Conservation (phyloP, 2,888 invertebrate species). For the Caradrina clavipalpis region DNA sequence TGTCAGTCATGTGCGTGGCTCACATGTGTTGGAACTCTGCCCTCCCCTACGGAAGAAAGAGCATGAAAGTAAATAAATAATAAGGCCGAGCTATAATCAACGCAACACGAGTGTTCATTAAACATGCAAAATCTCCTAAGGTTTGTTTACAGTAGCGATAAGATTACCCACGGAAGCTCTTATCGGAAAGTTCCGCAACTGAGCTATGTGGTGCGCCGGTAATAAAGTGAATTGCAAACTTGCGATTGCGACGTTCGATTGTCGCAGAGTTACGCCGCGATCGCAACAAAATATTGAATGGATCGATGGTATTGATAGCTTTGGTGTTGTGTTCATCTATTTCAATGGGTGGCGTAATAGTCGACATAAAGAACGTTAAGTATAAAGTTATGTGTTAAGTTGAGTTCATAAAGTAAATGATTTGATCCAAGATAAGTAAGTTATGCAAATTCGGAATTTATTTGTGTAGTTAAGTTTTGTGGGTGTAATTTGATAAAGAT, state of each 20-base stretch:
- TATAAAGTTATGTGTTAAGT: slow-evolving; percentile 38
- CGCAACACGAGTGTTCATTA: slow-evolving; percentile 66
- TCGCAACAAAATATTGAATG: slow-evolving; percentile 59
- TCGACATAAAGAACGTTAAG: slow-evolving; percentile 23
- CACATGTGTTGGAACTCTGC: slow-evolving; percentile 27
- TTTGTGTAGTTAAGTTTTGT: neutral
- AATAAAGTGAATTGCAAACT: slow-evolving; percentile 57
- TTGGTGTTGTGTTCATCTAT: slow-evolving; percentile 37
- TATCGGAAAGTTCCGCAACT: slow-evolving; percentile 64
- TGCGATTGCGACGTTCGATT: slow-evolving; percentile 52
- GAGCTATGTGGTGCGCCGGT: slow-evolving; percentile 47
- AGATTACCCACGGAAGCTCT: slow-evolving; percentile 59
- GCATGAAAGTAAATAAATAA: slow-evolving; percentile 51
- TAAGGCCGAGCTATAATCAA: slow-evolving; percentile 44
- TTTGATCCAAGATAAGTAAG: slow-evolving; percentile 22
- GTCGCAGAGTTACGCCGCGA: slow-evolving; percentile 46
- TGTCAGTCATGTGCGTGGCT: slow-evolving; percentile 18
- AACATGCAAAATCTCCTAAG: slow-evolving; percentile 66
- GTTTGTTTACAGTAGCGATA: slow-evolving; percentile 59
- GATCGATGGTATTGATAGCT: slow-evolving; percentile 48
- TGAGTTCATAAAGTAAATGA: slow-evolving; percentile 21
- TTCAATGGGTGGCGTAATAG: slow-evolving; percentile 33
- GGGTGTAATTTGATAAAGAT: too few relatives aligned
- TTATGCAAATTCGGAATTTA: slow-evolving; percentile 27
- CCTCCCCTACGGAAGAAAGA: slow-evolving; percentile 25